phyloP scores from a whole-genome alignment of 2,113 vertebrate species.

The Antennarius striatus region DNA sequence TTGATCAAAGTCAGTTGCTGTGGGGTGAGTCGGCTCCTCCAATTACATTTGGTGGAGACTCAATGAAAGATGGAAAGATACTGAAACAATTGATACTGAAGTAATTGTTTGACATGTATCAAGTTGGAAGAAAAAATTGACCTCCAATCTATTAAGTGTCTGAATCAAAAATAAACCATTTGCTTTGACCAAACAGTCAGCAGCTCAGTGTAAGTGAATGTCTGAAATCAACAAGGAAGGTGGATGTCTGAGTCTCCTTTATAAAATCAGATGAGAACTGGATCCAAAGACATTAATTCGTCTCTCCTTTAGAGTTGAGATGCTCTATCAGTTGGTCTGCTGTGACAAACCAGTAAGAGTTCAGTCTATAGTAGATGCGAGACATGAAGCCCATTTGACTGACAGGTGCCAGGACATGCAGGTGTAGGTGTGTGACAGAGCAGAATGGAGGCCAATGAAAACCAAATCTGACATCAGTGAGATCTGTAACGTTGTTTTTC shows the following conservation, averaged over 20 bases:
- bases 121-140: constrained; percentile 5
- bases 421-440: constrained; percentile 92
- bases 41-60: neutral
- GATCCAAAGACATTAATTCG: constrained; percentile 42
- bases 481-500: constrained; percentile 84
- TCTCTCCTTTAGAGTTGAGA: constrained; percentile 73
- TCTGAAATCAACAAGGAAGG: too few species aligned
- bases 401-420: constrained; percentile 92
- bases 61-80: neutral
- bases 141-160: constrained; percentile 1
- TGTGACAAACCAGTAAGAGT: constrained; percentile 97
- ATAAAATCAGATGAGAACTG: neutral
- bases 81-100: neutral
- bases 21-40: too few species aligned
- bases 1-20: too few species aligned
- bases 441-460: constrained; percentile 96
- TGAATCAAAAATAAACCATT: neutral
- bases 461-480: constrained; percentile 90
- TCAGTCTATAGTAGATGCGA: constrained; percentile 85
- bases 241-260: neutral
- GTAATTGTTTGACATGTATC: neutral
- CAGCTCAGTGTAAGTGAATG: neutral
- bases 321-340: constrained; percentile 80
- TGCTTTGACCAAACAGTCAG: neutral
- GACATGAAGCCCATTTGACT: constrained; percentile 90